Conservation (phyloP, 2,113 vertebrate genomes). For the Nothocercus julius region DNA sequence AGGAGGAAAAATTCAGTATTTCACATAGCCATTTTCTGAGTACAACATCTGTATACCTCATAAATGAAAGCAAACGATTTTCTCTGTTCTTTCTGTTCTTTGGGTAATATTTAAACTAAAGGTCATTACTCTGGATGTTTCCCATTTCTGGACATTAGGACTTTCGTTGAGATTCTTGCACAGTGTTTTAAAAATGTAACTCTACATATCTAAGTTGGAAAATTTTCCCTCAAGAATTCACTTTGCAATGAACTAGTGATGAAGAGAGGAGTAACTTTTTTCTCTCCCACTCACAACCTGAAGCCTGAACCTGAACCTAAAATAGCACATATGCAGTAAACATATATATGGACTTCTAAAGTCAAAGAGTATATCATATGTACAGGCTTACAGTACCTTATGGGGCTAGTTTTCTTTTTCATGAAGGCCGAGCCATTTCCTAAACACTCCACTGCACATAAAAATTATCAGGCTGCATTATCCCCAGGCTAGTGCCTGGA, state of each 20-base stretch:
- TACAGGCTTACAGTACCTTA: neutral
- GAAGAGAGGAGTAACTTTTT: neutral
- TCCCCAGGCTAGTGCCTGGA: neutral
- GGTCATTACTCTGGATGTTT: neutral
- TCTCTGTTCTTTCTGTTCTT: fast-evolving
- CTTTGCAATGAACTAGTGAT: neutral
- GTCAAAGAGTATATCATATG: neutral
- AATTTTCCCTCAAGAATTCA: neutral
- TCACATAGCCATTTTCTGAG: neutral
- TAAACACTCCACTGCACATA: neutral
- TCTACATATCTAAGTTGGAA: neutral
- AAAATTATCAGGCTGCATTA: neutral
- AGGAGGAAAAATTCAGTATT: neutral
- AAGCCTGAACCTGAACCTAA: neutral
- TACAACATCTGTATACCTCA: neutral
- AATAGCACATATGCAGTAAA: neutral
- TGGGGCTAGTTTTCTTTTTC: neutral
- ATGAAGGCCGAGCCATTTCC: neutral
- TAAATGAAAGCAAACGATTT: neutral
- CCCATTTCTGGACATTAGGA: neutral
- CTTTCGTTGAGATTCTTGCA: neutral
- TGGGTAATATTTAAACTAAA: neutral
- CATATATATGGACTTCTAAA: neutral
- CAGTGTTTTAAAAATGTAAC: neutral
- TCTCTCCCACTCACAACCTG: neutral